Base-by-base conservation (phyloP, 2,888 invertebrate species). In the Drosophila histrio region DNA sequence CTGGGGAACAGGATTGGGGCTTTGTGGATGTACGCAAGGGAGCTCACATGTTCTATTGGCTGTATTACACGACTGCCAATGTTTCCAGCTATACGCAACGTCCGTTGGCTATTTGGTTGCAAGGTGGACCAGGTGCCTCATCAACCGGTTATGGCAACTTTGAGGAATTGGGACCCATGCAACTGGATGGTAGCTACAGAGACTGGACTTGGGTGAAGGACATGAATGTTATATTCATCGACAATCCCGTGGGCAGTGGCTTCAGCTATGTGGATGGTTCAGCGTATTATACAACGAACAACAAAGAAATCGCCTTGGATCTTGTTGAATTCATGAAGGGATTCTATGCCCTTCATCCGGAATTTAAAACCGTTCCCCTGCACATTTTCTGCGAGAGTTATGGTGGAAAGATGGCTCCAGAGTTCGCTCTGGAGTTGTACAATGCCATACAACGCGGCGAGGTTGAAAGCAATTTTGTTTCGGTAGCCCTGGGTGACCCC, bases 351-450 rank as follows among this genome's bases (percentile, higher is more conserved):
- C 89, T 92, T 11, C 92, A 95, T 87, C 94, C 96, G 0, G 94
- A 95, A 82, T 97, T 97, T 87, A 93, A 94, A 89, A 92, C 92
- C 8, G 94, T 95, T 0, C 96, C 97, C 0, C 92, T 97, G 30
- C 97, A 97, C 89, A 96, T 98, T 66, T 96, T 96, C 86, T 96
- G 95, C 21, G 97, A 98, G 91, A 97, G 97, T 0, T 98, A 98
- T 90, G 98, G 98, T 15, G 98, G 97, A 1, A 98, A 98, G 92
- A 97, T 97, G 97, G 95, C 96, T 0, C 94, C 96, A 0, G 96
- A 96, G 84, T 97, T 97, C 90, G 96, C 95, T 90, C 93, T 86
- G 34, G 91, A 91, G 65, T 67, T 92, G 17, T 78, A 91, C 57
- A 86, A 95, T 94, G 95, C 95, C n/a, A 94, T 96, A 79, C 88